Evolutionary conservation across 2,888 invertebrate genomes (phyloP).

Genomic region (Lasius platythorax): DNA sequence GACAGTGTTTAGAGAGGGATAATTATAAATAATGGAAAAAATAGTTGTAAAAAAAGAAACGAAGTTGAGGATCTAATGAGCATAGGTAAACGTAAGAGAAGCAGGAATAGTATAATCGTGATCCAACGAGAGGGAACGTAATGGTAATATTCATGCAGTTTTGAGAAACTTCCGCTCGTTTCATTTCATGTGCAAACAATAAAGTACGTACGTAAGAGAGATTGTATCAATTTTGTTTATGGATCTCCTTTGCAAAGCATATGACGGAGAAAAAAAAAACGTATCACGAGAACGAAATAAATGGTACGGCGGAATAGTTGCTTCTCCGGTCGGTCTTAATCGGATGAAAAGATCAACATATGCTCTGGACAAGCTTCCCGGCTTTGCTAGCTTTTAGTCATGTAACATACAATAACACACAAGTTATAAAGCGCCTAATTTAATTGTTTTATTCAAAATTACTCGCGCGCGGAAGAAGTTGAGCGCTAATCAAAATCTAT

Average conservation of each 20-base stretch:
- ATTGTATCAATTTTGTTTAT: conserved; percentile 46
- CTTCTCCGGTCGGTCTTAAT: conserved; percentile 78
- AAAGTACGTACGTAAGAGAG: conserved; percentile 4
- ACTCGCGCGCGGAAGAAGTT: neutral
- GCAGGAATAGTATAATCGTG: neutral
- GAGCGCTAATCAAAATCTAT: conserved; percentile 8
- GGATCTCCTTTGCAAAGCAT: conserved; percentile 12
- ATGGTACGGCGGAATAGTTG: conserved; percentile 51
- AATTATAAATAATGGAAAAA: neutral
- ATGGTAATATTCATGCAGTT: conserved; percentile 17
- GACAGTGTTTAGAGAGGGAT: neutral
- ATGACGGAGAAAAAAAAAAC: neutral
- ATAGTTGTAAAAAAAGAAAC: conserved; percentile 11
- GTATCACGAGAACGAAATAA: conserved; percentile 57
- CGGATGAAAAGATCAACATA: conserved; percentile 83
- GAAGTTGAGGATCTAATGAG: conserved; percentile 8
- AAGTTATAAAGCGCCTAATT: conserved; percentile 28
- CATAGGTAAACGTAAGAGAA: neutral
- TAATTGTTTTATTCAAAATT: conserved; percentile 29
- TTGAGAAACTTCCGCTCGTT: conserved; percentile 33
- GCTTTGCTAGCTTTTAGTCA: conserved; percentile 66
- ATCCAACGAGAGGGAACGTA: conserved; percentile 21
- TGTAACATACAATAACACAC: conserved; percentile 29
- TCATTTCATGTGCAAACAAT: conserved; percentile 7
- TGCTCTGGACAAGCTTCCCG: conserved; percentile 77